Evolutionary conservation across 2,113 vertebrate species (phyloP).

Genomic region (Hiodon tergisus): DNA sequence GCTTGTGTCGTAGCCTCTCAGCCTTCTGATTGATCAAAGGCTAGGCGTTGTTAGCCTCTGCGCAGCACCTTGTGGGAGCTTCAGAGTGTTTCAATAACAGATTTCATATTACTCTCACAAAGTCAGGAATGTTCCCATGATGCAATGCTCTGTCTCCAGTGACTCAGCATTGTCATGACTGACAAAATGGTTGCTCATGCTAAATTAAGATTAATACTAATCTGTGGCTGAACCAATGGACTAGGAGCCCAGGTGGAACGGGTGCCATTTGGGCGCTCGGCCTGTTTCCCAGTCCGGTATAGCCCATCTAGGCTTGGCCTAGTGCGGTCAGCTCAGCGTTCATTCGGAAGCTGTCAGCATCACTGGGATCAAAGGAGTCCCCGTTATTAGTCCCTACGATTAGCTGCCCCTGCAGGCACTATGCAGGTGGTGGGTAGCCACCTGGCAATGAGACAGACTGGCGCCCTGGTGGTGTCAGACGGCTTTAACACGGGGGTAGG

Average conservation of each 20-base stretch:
- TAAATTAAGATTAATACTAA: too few relatives aligned
- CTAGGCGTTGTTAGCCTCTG: too few relatives aligned
- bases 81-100: too few relatives aligned
- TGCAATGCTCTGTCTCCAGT: background rate
- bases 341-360: too few relatives aligned
- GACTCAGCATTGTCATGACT: background rate
- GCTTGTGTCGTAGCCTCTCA: conserved; percentile 36
- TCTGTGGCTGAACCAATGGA: background rate
- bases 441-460: background rate
- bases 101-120: too few relatives aligned
- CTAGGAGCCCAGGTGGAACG: too few relatives aligned
- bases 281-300: too few relatives aligned
- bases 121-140: background rate
- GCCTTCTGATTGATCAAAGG: conserved; percentile 33
- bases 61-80: too few relatives aligned
- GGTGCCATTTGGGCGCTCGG: too few relatives aligned
- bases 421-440: background rate
- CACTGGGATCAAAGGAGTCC: background rate
- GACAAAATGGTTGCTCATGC: too few relatives aligned
- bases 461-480: background rate
- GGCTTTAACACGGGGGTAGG: background rate
- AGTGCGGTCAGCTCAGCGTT: too few relatives aligned
- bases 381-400: background rate
- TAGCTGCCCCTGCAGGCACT: background rate
- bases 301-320: too few relatives aligned